Evolutionary conservation across 1,140 invertebrate species (phyloP), one percentile per base, ranked within the genome.

Genomic region (Pogonus chalceus): DNA sequence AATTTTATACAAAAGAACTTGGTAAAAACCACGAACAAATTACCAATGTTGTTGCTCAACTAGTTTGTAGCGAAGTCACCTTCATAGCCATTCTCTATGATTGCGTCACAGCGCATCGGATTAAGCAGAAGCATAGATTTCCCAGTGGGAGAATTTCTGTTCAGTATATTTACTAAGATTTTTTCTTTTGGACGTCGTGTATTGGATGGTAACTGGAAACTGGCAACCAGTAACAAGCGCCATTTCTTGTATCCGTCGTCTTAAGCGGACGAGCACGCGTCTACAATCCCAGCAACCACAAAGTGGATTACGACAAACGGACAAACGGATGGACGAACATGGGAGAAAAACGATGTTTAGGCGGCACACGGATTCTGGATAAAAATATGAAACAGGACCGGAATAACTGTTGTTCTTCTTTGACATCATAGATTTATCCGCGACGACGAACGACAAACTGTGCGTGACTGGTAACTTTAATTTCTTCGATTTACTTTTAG

Each of bases 91-190:
- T 12, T n/a, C 22, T 21, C 14, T n/a, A 24, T 31, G 24, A 22
- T 24, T 51, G 49, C 24, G 49, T 1, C 49, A 20, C 49, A 10
- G 20, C n/a, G n/a, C 24, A 51, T 53, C n/a, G 16, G 20, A 49
- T 31, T 35, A 53, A 51, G 24, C 35, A 35, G 12, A 21, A 26
- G 26, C 37, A 12, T 20, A 57, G 56, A 57, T 57, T 57, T 57
- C 56, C 56, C 56, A 49, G 22, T 35, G 56, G 56, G 35, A 54
- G 46, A 31, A 54, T 57, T 49, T 54, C 22, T 7, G 14, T 35
- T 20, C 52, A n/a, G 23, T 20, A 31, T 14, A 31, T 4, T 31
- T 31, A 31, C 26, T 14, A 7, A 31, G 4, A 31, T 31, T 31
- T 31, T n/a, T n/a, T n/a, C n/a, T n/a, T n/a, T n/a, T n/a, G n/a